A percentile compares a stretch with the other conserved stretches of the same genome.
phyloP scores from a whole-genome alignment of 2,113 vertebrate genomes.

The Amblyopsis rosae region DNA sequence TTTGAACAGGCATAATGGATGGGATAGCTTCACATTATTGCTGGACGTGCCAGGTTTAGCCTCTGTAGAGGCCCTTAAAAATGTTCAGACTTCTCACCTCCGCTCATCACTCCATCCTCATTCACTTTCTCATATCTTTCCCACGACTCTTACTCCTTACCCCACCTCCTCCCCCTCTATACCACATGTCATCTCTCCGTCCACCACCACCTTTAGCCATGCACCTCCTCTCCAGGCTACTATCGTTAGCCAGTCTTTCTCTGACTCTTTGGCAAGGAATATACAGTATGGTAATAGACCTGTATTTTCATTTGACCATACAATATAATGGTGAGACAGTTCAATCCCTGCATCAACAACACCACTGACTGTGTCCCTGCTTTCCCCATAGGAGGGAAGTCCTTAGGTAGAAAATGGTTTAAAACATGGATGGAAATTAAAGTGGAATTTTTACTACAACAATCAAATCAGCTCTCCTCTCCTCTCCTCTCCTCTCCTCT shows the following conservation, averaged over 20 bases:
- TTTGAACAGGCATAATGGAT: too few relatives aligned
- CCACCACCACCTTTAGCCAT: neutral
- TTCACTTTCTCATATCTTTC: conserved; percentile 33
- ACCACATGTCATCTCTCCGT: neutral
- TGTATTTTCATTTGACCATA: too few relatives aligned
- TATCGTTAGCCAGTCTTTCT: too few relatives aligned
- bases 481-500: conserved; percentile 24
- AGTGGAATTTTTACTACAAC: too few relatives aligned
- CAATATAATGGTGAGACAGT: too few relatives aligned
- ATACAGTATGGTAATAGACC: too few relatives aligned
- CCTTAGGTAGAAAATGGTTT: neutral
- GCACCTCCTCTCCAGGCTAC: too few relatives aligned
- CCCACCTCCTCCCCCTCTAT: neutral
- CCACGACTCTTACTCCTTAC: conserved; percentile 37
- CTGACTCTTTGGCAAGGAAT: too few relatives aligned
- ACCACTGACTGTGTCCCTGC: too few relatives aligned
- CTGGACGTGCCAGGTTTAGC: too few relatives aligned
- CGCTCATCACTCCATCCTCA: conserved; percentile 6
- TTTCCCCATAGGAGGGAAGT: neutral
- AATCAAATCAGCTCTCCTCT: neutral
- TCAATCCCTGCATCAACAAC: neutral
- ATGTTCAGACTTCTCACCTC: neutral
- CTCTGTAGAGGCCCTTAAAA: neutral
- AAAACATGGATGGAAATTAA: too few relatives aligned
- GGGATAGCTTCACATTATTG: too few relatives aligned